Evolutionary conservation across 2,888 invertebrate species (phyloP).

Genomic region (Lithophane leautieri): DNA sequence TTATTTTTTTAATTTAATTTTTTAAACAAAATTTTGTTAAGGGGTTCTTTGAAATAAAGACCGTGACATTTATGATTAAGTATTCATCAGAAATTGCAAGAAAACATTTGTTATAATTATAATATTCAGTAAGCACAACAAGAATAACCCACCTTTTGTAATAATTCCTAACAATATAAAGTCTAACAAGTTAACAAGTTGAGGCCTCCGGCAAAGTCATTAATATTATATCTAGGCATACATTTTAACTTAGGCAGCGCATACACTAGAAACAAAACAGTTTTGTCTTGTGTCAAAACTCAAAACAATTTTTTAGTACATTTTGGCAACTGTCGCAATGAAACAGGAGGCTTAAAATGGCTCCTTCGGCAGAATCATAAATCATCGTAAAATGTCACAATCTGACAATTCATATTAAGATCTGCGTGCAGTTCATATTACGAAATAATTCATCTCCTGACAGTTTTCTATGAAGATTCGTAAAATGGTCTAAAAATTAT

Average conservation of each 20-base stretch:
- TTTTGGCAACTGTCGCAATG: not conserved
- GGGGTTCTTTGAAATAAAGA: not conserved
- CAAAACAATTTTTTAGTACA: not conserved
- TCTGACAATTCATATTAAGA: too few relatives aligned
- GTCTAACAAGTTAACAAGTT: slow-evolving; percentile 31
- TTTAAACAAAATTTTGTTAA: not conserved
- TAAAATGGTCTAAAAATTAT: too few relatives aligned
- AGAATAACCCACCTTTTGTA: slow-evolving; percentile 11
- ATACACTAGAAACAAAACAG: not conserved
- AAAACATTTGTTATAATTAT: not conserved
- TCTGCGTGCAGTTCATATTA: too few relatives aligned
- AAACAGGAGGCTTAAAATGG: too few relatives aligned
- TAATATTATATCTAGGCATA: slow-evolving; percentile 9
- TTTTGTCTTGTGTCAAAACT: not conserved
- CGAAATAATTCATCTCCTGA: too few relatives aligned
- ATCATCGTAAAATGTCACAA: too few relatives aligned
- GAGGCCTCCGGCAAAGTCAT: not conserved
- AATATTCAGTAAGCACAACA: not conserved
- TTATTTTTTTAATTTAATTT: too few relatives aligned
- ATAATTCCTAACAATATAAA: slow-evolving; percentile 14
- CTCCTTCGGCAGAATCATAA: too few relatives aligned
- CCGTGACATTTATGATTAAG: not conserved
- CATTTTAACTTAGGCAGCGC: slow-evolving; percentile 5
- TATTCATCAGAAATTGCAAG: slow-evolving; percentile 5
- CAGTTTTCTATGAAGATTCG: too few relatives aligned